These are phyloP conservation scores for Zygaena filipendulae DNA, from an alignment of 2,888 invertebrate species.

Conservation along the genomic window DNA sequence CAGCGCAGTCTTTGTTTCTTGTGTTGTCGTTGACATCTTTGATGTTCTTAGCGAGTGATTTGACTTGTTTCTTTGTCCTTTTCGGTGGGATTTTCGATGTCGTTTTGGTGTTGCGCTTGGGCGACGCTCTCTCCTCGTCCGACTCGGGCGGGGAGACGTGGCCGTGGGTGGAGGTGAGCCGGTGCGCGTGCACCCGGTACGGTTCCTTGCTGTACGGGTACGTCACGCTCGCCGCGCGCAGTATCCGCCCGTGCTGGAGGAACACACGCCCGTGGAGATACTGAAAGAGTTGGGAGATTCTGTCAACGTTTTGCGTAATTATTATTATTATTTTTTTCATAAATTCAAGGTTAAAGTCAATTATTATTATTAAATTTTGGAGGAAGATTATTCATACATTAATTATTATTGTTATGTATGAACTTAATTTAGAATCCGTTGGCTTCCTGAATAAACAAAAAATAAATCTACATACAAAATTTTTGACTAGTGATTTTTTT, in stretches of 20 bases:
- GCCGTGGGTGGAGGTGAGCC: slow-evolving; percentile 40
- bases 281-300: slow-evolving; percentile 54
- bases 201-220: slow-evolving; percentile 57
- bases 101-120: slow-evolving; percentile 34
- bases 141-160: slow-evolving; percentile 40
- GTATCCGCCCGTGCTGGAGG: slow-evolving; percentile 75
- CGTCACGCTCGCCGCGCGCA: slow-evolving; percentile 74
- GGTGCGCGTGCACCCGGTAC: slow-evolving; percentile 45
- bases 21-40: slow-evolving; percentile 57
- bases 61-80: slow-evolving; percentile 43
- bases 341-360: too few relatives aligned
- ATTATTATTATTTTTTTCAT: too few relatives aligned
- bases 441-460: too few relatives aligned
- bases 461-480: too few relatives aligned
- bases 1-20: slow-evolving; percentile 37
- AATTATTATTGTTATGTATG: slow-evolving; percentile 1
- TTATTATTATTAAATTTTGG: too few relatives aligned
- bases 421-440: too few relatives aligned
- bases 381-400: slow-evolving; percentile 2
- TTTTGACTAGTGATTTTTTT: too few relatives aligned
- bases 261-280: slow-evolving; percentile 82
- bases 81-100: slow-evolving; percentile 37
- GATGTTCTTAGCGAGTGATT: slow-evolving; percentile 46
- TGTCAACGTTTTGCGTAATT: neutral
- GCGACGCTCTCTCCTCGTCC: slow-evolving; percentile 42